Base-by-base conservation (phyloP, 2,797 vertebrate genomes). In the Calcarius lapponicus region DNA sequence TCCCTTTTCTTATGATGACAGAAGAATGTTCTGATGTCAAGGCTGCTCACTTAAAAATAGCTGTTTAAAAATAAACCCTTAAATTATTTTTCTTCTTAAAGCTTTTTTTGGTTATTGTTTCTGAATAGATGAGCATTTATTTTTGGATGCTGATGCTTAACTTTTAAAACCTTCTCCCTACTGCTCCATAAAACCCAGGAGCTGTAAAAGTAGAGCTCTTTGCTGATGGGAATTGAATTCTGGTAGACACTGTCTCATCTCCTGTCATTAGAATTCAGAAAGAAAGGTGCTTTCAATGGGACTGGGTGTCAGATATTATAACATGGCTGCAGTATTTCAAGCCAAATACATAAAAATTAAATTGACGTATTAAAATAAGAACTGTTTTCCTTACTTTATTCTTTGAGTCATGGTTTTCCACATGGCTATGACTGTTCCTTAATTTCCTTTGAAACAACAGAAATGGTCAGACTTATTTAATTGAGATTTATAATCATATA, bases 1-100 rank as follows among this genome's bases (percentile, higher is more conserved):
- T 92, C 65, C 58, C 38, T 86, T 88, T 86, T 92, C 73, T 67
- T 84, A 62, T 19, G 76, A 69, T 94, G 91, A 79, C 66, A 93
- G 76, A 93, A 86, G 25, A 92, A 73, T 88, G 40, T 93, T 93
- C 90, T 93, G 66, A 88, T 94, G 80, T 92, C 70, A 92, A 72
- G 82, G 80, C 82, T 78, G 87, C 65, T 88, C 40, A 53, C 64
- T 88, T 81, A 93, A 93, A 96, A 95, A 95, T 92, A 96, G 48
- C 82, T 48, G 29, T 71, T 92, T 94, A 92, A 96, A 96, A 96
- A 92, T 93, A 95, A 94, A 43, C 64, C 11, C 45, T 95, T 90
- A 86, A 94, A 90, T 66, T 0, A 42, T 74, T 95, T 90, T 73
- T 84, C 48, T 92, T 94, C 81, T 76, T 73, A 95, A 94, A 93